Evolutionary conservation across 2,113 vertebrate species (phyloP).

Genomic region (Spilogale gracilis): DNA sequence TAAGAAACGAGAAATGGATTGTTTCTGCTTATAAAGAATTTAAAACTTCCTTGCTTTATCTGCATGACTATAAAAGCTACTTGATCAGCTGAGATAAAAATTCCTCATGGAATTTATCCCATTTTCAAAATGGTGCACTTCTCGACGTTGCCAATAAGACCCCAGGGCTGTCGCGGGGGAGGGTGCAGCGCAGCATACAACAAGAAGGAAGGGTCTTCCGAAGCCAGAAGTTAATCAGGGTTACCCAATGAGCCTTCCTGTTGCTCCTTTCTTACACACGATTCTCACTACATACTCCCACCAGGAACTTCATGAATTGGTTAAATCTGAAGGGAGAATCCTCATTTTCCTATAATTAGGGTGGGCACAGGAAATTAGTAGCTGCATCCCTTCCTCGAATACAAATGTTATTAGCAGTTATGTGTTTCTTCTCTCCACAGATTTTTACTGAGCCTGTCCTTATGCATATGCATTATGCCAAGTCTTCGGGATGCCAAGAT

Average conservation of each 20-base stretch:
- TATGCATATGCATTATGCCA: rapidly evolving
- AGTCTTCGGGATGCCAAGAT: background rate
- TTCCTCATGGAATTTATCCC: background rate
- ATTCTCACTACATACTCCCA: background rate
- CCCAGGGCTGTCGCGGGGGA: background rate
- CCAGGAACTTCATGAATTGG: background rate
- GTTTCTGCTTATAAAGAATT: conserved; percentile 70
- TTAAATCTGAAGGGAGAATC: background rate
- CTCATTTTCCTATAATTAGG: background rate
- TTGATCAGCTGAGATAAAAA: conserved; percentile 5
- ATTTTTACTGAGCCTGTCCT: background rate
- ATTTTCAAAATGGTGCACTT: conserved; percentile 11
- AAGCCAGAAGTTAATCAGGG: background rate
- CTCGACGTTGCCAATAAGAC: background rate
- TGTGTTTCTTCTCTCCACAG: background rate
- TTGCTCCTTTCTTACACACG: background rate
- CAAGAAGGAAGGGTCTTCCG: background rate
- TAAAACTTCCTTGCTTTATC: conserved; percentile 63
- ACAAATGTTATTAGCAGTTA: background rate
- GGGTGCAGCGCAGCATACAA: rapidly evolving
- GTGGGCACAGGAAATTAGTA: background rate
- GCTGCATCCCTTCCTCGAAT: background rate
- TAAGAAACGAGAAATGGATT: conserved; percentile 65
- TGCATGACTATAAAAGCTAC: background rate
- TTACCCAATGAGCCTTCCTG: background rate